phyloP scores from a whole-genome alignment of 1,140 invertebrate species.

The Eriocheir sinensis region DNA sequence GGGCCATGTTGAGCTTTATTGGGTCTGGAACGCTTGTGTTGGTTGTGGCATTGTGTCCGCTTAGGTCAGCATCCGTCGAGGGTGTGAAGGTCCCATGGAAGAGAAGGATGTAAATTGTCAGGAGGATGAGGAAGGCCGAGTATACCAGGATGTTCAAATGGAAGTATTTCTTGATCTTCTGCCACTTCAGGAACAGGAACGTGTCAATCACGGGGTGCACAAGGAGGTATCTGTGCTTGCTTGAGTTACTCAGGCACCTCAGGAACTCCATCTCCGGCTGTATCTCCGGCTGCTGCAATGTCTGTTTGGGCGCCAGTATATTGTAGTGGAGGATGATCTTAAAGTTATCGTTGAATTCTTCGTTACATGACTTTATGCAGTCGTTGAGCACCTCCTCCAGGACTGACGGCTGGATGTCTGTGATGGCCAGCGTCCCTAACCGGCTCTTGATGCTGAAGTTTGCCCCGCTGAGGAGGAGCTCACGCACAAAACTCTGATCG shows the following conservation, averaged over 20 bases:
- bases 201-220: constrained; percentile 91
- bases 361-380: constrained; percentile 86
- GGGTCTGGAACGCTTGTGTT: background rate
- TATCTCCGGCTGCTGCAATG: constrained; percentile 68
- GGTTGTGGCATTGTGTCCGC: background rate
- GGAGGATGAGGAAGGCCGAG: constrained; percentile 86
- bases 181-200: constrained; percentile 92
- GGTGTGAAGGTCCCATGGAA: constrained; percentile 61
- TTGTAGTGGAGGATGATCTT: constrained; percentile 88
- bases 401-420: constrained; percentile 86
- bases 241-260: constrained; percentile 72
- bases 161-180: constrained; percentile 87
- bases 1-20: background rate
- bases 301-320: constrained; percentile 85
- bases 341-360: constrained; percentile 85
- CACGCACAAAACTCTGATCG: constrained; percentile 83
- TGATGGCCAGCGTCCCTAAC: constrained; percentile 87
- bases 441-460: constrained; percentile 87
- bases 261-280: constrained; percentile 74
- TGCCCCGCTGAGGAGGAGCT: constrained; percentile 87
- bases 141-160: constrained; percentile 89
- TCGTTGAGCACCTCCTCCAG: constrained; percentile 88
- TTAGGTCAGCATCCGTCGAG: background rate
- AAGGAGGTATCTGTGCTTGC: constrained; percentile 82
- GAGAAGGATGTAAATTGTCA: constrained; percentile 77